Percentiles rank a stretch among this genome's conserved stretches.
Conservation (phyloP, 1,140 invertebrate genomes). For the Samia ricini region DNA sequence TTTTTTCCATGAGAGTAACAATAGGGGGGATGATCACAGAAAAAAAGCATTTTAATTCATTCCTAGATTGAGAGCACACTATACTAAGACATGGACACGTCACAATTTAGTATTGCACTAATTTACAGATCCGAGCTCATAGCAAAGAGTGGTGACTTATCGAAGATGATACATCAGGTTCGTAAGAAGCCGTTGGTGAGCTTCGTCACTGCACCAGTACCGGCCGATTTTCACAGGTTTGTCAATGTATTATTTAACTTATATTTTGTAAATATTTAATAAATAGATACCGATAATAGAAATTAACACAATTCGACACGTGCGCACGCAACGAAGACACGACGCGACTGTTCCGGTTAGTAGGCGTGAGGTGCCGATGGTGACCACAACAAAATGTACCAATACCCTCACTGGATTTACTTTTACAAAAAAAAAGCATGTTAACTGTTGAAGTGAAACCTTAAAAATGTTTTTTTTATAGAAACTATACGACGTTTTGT, state of each 20-base stretch:
- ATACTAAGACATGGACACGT: background rate
- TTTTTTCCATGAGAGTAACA: background rate
- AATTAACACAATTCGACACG: too few species aligned
- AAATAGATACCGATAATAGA: too few species aligned
- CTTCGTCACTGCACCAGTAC: conserved; percentile 93
- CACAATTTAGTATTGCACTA: background rate
- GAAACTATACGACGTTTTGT: too few species aligned
- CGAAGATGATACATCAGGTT: conserved; percentile 90
- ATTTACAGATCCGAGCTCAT: conserved; percentile 87
- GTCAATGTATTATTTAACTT: conserved; percentile 23
- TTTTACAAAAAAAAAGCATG: too few species aligned
- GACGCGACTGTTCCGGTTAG: too few species aligned
- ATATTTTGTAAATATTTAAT: background rate
- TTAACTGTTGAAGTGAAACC: too few species aligned
- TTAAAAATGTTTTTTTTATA: too few species aligned
- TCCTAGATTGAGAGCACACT: background rate
- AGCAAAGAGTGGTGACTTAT: conserved; percentile 86
- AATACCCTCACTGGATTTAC: too few species aligned
- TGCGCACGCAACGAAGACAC: too few species aligned
- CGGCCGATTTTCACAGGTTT: conserved; percentile 93
- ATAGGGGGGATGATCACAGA: background rate
- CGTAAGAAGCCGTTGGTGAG: conserved; percentile 92
- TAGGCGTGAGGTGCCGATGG: too few species aligned
- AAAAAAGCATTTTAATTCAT: background rate
- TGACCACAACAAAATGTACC: too few species aligned